Base-by-base conservation (phyloP, 2,797 vertebrate genomes). In the Linurgus olivaceus region DNA sequence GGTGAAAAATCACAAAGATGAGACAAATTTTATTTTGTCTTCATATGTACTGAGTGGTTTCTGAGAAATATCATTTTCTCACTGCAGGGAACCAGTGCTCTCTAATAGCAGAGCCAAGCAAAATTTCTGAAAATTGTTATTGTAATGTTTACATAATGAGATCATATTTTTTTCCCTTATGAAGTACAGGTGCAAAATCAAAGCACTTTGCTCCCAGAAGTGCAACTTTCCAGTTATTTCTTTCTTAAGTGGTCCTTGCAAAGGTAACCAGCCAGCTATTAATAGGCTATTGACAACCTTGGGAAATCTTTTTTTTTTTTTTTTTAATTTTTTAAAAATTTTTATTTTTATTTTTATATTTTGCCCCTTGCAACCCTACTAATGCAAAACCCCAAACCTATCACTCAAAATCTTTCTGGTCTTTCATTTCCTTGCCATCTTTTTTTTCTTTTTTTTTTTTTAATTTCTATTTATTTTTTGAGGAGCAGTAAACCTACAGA, bases 161-260 rank as follows among this genome's bases (percentile, higher is more conserved):
- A 97, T 98, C 97, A 98, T 97, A 78, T 90, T 97, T 97, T 97
- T 96, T 96, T 65, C 87, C 75, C 90, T 97, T 97, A 97, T 97
- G 97, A 97, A 98, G 97, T 97, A 97, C 97, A 97, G 97, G 97
- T 98, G 97, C 89, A 94, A 97, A 96, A 90, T 83, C 90, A 95
- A 95, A 97, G 94, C 84, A 68, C 83, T 88, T 77, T 75, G 55
- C 72, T 96, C 96, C 94, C 95, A 82, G 38, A 86, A 95, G 97
- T 75, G 20, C 78, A 52, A 89, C 94, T 97, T 97, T 82, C 78
- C 88, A 90, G 73, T 5, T 62, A 71, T 96, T 97, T 92, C 84
- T 95, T 97, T 96, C 89, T 92, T 88, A 93, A 96, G 62, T 37
- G 48, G 70, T 89, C 79, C 81, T 90, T 85, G 86, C 63, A 91